Base-by-base conservation (phyloP, 2,797 vertebrate genomes). In the Danio jaintianensis region DNA sequence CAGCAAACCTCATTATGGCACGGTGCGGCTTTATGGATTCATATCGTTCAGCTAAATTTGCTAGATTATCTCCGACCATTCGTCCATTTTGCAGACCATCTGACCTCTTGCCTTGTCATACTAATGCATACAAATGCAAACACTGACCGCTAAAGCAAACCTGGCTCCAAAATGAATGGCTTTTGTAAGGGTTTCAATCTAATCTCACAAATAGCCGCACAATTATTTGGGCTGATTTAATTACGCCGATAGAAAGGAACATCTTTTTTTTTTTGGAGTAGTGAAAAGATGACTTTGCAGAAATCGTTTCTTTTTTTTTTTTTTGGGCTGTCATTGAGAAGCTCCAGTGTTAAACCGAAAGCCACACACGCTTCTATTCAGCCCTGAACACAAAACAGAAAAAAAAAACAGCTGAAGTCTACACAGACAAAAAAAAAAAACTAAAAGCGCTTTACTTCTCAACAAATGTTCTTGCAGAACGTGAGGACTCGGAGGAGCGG, bases 1-100 rank as follows among this genome's bases (percentile, higher is more conserved):
- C 89, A 91, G 91, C 90, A 85, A 85, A 91, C 90, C 75, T 91
- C 87, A 88, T 87, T 88, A 81, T 78, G 64, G 72, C 67, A 83
- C 78, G 82, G 89, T 80, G 74, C 86, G 82, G 85, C 87, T 83
- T 80, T 70, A 72, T 85, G 85, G 81, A 79, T 86, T 83, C 74
- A 82, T 78, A 58, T 78, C 62, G 40, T 64, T 78, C 53, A 53
- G 16, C 72, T 68, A 77, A 72, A 79, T 56, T 84, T 80, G 87
- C n/a, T 18, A 2, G 82, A 89, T 89, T 90, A 88, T 89, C 88
- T 86, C 79, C 77, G 85, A 82, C 89, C 75, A 80, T 80, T 84
- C 13, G 82, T 55, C 81, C 68, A 71, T 67, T 64, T 68, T 4
- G 40, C 13, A 6, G 55, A 29, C 75, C 75, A n/a, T 63, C 45